These are phyloP conservation scores for Numida meleagris DNA, from an alignment of 2,113 vertebrate species.

Conservation along the genomic window DNA sequence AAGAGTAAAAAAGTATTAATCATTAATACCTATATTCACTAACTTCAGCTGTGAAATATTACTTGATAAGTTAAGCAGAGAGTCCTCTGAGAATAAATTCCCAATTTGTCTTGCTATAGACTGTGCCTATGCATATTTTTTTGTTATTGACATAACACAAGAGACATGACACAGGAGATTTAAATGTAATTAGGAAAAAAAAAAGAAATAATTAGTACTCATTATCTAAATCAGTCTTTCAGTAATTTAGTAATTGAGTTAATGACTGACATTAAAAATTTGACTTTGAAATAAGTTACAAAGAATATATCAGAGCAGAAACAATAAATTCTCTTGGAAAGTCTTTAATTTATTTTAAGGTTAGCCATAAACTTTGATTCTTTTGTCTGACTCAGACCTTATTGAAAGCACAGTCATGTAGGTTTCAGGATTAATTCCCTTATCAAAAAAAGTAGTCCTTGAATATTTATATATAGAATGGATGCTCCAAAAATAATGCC, in stretches of 20 bases:
- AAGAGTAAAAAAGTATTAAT: not conserved
- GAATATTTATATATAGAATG: not conserved
- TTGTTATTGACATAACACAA: accelerated
- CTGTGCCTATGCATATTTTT: not conserved
- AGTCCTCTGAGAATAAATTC: not conserved
- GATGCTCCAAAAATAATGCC: too few relatives aligned
- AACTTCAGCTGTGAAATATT: not conserved
- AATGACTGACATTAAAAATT: not conserved
- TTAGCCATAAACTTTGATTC: not conserved
- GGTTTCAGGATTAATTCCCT: not conserved
- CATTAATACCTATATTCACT: not conserved
- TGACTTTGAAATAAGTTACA: not conserved
- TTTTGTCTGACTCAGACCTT: not conserved
- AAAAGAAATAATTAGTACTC: not conserved
- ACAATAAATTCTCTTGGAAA: not conserved
- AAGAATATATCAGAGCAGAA: not conserved
- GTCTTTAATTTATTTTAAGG: not conserved
- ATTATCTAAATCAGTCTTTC: not conserved
- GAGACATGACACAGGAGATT: not conserved
- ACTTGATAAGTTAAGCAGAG: not conserved
- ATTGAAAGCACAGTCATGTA: not conserved
- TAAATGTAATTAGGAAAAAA: not conserved
- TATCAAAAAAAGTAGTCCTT: not conserved
- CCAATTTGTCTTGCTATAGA: not conserved
- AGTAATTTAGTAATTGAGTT: not conserved